These are phyloP conservation scores for Brachystomella parvula DNA, from an alignment of 1,140 invertebrate species.

Conservation along the genomic window DNA sequence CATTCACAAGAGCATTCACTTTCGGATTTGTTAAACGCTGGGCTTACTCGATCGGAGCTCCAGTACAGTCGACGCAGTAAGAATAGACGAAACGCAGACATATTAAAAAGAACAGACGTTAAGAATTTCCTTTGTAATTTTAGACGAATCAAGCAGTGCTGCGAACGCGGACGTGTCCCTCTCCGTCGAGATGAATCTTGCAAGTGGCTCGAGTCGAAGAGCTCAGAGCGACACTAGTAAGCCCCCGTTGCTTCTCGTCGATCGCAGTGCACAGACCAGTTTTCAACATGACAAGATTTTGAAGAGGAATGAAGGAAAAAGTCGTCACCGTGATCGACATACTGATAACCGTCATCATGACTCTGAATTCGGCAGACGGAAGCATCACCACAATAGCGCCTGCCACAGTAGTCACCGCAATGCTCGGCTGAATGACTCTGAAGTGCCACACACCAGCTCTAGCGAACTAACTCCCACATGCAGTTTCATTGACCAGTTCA, in stretches of 20 bases:
- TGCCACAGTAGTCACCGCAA: background rate
- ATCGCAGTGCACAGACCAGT: background rate
- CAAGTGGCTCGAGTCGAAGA: background rate
- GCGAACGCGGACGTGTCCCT: background rate
- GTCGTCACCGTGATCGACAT: background rate
- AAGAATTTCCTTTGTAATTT: background rate
- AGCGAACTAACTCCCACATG: background rate
- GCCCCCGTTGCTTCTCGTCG: background rate
- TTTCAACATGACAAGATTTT: background rate
- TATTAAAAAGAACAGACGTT: background rate
- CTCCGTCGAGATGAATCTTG: background rate
- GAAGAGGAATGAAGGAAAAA: background rate
- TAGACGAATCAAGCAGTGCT: background rate
- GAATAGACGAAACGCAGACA: background rate
- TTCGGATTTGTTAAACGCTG: conserved; percentile 17
- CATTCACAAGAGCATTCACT: background rate
- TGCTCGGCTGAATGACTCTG: background rate
- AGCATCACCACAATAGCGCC: background rate
- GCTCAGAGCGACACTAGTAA: background rate
- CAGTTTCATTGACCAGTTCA: background rate
- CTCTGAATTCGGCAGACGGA: background rate
- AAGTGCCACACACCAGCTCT: background rate
- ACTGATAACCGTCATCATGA: too few relatives aligned
- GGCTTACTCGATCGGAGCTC: conserved; percentile 23
- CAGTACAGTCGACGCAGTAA: conserved; percentile 12